These are phyloP conservation scores for Pogonus chalceus DNA, from an alignment of 1,140 invertebrate species.

Conservation along the genomic window DNA sequence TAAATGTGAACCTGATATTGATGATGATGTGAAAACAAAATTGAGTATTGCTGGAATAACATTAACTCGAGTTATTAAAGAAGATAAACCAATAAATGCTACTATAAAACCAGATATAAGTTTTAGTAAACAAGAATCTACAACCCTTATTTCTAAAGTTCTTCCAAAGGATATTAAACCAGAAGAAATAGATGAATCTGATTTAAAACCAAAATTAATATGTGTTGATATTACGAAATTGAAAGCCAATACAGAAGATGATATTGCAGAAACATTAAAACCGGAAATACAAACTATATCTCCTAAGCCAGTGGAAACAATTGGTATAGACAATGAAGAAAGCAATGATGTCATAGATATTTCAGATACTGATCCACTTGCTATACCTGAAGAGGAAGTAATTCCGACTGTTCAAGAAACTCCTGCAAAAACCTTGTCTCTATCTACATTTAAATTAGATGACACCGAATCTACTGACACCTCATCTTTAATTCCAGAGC, in stretches of 20 bases:
- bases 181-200: not conserved
- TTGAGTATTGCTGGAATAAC: too few species aligned
- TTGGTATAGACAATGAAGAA: not conserved
- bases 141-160: too few species aligned
- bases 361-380: slow-evolving; percentile 14
- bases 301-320: not conserved
- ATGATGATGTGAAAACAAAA: too few species aligned
- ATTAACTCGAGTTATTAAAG: too few species aligned
- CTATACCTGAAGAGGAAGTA: not conserved
- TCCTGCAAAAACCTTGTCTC: slow-evolving; percentile 4
- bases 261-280: not conserved
- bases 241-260: not conserved
- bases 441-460: slow-evolving; percentile 19
- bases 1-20: not conserved
- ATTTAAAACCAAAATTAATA: slow-evolving; percentile 11
- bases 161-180: too few species aligned
- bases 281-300: not conserved
- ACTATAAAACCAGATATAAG: not conserved
- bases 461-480: slow-evolving; percentile 33
- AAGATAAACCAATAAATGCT: not conserved
- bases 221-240: slow-evolving; percentile 1
- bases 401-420: slow-evolving; percentile 1
- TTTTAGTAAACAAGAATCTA: too few species aligned
- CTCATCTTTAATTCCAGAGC: slow-evolving; percentile 11
- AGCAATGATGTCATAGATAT: slow-evolving; percentile 6